Base-by-base conservation (phyloP, 1,140 invertebrate genomes). In the Parapsyche elsis region DNA sequence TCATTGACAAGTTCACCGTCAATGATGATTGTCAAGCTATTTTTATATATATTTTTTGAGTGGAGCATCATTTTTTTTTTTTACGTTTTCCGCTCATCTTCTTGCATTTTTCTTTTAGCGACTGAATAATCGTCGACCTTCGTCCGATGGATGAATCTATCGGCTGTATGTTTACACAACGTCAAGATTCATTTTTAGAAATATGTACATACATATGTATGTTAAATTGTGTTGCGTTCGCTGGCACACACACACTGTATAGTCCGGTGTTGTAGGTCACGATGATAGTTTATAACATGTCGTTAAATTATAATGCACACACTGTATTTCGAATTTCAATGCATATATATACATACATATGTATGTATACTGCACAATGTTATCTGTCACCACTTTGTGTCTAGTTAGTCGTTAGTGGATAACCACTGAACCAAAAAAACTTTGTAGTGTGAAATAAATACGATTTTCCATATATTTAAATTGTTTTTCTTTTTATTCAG, bases 121-220 rank as follows among this genome's bases (percentile, higher is more conserved):
- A 61, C 21, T 61, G 1, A 21, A 61, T 61, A 61, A 38, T 38
- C 30, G 30, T 38, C 30, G 30, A 61, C 57, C 57, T 61, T 61
- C 57, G 16, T 61, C 57, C 16, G 57, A 19, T 38, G 30, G 30
- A 61, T 53, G 49, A 10, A 53, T 61, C n/a, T 19, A 61, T 61
- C 57, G 57, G 19, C 14, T 61, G 57, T 16, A 61, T 21, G 57
- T 61, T 61, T 61, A 61, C 57, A 61, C 57, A 61, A 61, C 57
- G 57, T 16, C 57, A 7, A 38, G n/a, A 21, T 61, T 61, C 57
- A 61, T 61, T 61, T 61, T 61, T 61, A 61, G 57, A 61, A 61
- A 61, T 61, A 19, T 21, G 57, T 61, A 61, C 9, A 19, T 61
- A 61, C 10, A 61, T 61, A 19, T 21, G 57, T 61, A 61, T 19